A percentile compares a stretch with the other conserved stretches of the same genome.
These are phyloP conservation scores for Pteropus alecto DNA, from an alignment of 2,113 vertebrate species.

Conservation along the genomic window DNA sequence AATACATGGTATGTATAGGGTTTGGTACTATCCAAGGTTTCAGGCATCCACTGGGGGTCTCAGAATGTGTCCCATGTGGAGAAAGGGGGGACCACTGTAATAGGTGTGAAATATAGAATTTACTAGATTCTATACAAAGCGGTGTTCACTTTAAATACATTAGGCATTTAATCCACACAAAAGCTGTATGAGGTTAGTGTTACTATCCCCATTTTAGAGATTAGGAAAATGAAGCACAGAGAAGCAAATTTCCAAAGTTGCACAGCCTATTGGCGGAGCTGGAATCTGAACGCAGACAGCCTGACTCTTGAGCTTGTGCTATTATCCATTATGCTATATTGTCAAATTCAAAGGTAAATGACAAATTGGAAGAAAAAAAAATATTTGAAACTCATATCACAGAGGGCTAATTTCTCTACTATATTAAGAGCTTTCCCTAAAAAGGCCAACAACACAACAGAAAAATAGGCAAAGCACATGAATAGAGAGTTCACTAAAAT, in stretches of 20 bases:
- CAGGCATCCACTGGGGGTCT: background rate
- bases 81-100: background rate
- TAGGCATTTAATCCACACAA: background rate
- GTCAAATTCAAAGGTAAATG: background rate
- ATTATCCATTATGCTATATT: background rate
- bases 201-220: background rate
- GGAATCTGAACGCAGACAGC: background rate
- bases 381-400: background rate
- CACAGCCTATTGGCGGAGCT: background rate
- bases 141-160: background rate
- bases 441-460: background rate
- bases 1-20: background rate
- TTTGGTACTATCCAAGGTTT: background rate
- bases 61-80: background rate
- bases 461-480: background rate
- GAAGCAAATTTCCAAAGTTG: background rate
- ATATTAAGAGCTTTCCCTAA: background rate
- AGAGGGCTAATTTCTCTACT: background rate
- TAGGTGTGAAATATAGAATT: background rate
- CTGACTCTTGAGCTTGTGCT: background rate
- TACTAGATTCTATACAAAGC: background rate
- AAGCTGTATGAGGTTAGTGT: background rate
- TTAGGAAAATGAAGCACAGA: background rate
- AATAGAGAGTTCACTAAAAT: background rate
- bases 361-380: background rate